Evolutionary conservation across 35 echinoderm and acorn worm genomes (phyloP), one percentile per base, ranked within the genome.

Genomic region (Lytechinus variegatus): DNA sequence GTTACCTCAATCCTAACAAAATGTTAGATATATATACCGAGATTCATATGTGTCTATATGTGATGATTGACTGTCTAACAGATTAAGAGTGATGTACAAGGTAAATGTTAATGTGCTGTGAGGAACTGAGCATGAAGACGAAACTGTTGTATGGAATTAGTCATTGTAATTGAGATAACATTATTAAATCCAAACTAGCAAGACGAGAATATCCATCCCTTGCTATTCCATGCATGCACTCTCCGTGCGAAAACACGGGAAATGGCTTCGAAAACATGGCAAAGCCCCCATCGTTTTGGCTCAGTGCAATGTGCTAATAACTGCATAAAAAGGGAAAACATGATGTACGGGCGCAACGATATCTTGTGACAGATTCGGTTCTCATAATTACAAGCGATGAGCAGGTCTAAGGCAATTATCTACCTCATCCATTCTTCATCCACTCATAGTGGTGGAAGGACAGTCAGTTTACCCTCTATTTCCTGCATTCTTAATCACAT

Each of bases 251-350:
- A 79, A 79, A 79, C 16, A 79, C 6, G 66, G n/a, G 21, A 19
- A 27, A n/a, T 58, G 56, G 9, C 13, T 58, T 58, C 3, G 14
- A 24, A 24, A 24, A 24, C 5, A 24, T 1, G 66, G 66, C 66
- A 16, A 24, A 7, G 66, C 66, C 66, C 66, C 16, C 21, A 79
- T 24, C 21, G 66, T 79, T 79, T 79, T 19, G n/a, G 66, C n/a
- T 79, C 66, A 79, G 66, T 19, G 66, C 66, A 79, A 79, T 79
- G 66, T 79, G 66, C 66, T 79, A 79, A 79, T 79, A 79, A 79
- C 66, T 79, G 66, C 66, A 79, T 79, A 79, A 79, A 79, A 79
- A n/a, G 21, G 19, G 66, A 24, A 79, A 79, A 79, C 66, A 79
- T 79, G 66, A 79, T 79, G 66, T 79, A 79, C 21, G 66, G 66